phyloP scores from a whole-genome alignment of 2,888 invertebrate species.

The Polydesmus complanatus region DNA sequence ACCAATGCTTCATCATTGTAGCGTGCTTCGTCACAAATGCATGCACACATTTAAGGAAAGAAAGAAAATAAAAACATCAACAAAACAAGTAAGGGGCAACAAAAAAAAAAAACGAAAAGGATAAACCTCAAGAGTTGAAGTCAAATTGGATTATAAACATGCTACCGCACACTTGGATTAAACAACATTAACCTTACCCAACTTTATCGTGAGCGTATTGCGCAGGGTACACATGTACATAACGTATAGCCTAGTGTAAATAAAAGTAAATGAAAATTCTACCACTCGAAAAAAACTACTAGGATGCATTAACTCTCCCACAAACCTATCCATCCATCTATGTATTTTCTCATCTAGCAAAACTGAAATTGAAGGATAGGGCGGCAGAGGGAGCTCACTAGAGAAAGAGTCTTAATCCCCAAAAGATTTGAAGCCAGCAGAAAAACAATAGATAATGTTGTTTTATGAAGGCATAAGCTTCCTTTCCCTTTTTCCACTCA shows the following conservation, averaged over 20 bases:
- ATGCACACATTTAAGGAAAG: slow-evolving; percentile 1
- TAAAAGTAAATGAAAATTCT: not conserved
- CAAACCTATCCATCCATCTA: not conserved
- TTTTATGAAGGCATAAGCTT: not conserved
- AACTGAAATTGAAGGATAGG: not conserved
- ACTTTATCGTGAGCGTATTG: no score
- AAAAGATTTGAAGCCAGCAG: not conserved
- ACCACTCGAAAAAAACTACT: not conserved
- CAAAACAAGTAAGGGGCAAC: not conserved
- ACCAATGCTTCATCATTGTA: not conserved
- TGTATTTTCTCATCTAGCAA: not conserved
- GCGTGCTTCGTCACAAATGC: not conserved
- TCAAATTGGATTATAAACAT: not conserved
- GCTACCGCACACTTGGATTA: not conserved
- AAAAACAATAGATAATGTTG: not conserved
- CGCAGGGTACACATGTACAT: not conserved
- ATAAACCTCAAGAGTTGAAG: not conserved
- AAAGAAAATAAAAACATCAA: no score
- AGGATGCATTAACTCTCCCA: not conserved
- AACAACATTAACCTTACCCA: not conserved
- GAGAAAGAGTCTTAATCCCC: not conserved
- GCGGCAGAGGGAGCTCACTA: not conserved
- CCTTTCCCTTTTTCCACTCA: not conserved
- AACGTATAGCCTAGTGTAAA: not conserved
- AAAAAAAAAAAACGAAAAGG: not conserved